These are phyloP conservation scores for Caenorhabditis elegans DNA, from an alignment of 1,140 invertebrate genomes.

Conservation along the genomic window WBcel235 BX284604.4:4807501-4808000, in stretches of 20 bases:
- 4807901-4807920: constrained; percentile 40
- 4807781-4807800: neutral
- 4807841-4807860: constrained; percentile 44
- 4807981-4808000: constrained; percentile 47
- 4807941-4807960: constrained; percentile 52
- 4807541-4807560: neutral
- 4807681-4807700: constrained; percentile 35
- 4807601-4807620: neutral
- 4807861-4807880: neutral
- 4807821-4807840: constrained; percentile 28
- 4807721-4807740: neutral
- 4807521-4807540: neutral
- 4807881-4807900: neutral
- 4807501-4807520: too few relatives aligned
- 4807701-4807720: neutral
- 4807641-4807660: neutral
- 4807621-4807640: constrained; percentile 2
- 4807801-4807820: constrained; percentile 41
- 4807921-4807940: constrained; percentile 42
- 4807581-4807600: neutral
- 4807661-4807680: neutral
- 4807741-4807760: neutral
- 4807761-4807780: constrained; percentile 2
- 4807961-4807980: neutral
- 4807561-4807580: too few relatives aligned